phyloP scores from a whole-genome alignment of 2,797 vertebrate species.

The Anguilla marmorata region DNA sequence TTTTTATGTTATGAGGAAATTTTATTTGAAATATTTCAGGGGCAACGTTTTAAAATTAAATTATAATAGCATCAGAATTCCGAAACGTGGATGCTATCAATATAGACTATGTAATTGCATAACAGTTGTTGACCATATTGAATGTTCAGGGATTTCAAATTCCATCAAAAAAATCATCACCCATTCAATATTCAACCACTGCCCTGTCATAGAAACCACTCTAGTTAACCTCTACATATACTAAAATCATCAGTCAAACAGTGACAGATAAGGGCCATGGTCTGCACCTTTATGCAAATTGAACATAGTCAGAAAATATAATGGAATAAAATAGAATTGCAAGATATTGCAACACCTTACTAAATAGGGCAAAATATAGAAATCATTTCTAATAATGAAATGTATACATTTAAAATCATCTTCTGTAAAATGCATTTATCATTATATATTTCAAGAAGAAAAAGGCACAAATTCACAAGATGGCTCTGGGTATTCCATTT shows the following conservation, averaged over 20 bases:
- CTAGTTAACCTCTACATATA: not conserved
- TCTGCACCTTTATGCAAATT: too few relatives aligned
- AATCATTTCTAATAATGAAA: not conserved
- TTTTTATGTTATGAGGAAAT: not conserved
- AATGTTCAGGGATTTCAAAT: slow-evolving; percentile 3
- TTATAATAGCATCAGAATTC: not conserved
- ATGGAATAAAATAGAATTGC: not conserved
- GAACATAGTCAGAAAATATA: too few relatives aligned
- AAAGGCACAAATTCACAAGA: not conserved
- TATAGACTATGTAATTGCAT: not conserved
- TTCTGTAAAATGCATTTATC: not conserved
- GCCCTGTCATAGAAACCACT: not conserved
- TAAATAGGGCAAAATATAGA: not conserved
- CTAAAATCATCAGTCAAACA: not conserved
- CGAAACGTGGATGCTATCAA: not conserved
- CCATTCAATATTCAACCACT: not conserved
- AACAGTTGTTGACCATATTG: not conserved
- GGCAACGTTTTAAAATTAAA: not conserved
- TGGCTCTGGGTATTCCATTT: not conserved
- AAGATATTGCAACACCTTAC: not conserved
- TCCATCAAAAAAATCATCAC: not conserved
- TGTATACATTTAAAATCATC: not conserved
- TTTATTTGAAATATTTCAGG: not conserved
- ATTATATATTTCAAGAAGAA: not conserved
- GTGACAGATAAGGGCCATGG: not conserved